A percentile compares a stretch with the other conserved stretches of the same genome.
phyloP scores from a whole-genome alignment of 2,113 vertebrate species.

The Corydoras sp. region DNA sequence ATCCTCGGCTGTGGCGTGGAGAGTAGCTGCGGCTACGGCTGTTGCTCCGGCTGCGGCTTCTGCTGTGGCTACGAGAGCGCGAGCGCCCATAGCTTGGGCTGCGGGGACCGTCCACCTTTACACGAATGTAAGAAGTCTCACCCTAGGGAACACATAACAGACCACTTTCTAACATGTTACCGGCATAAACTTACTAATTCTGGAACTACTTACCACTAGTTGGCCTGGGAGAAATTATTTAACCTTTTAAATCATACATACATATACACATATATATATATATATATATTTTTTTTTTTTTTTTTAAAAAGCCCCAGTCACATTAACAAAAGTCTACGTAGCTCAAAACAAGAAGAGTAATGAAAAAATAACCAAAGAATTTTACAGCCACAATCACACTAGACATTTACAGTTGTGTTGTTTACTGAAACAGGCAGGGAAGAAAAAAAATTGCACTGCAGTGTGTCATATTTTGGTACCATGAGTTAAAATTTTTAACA shows the following conservation, averaged over 20 bases:
- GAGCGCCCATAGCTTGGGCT: slow-evolving; percentile 85
- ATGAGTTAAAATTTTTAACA: too few relatives aligned
- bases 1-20: slow-evolving; percentile 77
- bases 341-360: too few relatives aligned
- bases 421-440: too few relatives aligned
- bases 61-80: slow-evolving; percentile 69
- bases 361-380: too few relatives aligned
- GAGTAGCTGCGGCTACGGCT: slow-evolving; percentile 77
- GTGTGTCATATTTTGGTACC: too few relatives aligned
- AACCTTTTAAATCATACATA: not conserved
- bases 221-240: too few relatives aligned
- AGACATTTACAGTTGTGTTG: too few relatives aligned
- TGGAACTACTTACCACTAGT: slow-evolving; percentile 1
- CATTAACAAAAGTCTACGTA: not conserved
- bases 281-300: too few relatives aligned
- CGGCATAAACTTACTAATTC: not conserved
- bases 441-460: too few relatives aligned
- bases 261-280: too few relatives aligned
- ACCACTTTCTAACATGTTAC: slow-evolving; percentile 27
- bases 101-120: slow-evolving; percentile 77
- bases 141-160: slow-evolving; percentile 64
- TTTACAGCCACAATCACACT: too few relatives aligned
- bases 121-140: slow-evolving; percentile 83
- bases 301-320: not conserved
- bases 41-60: slow-evolving; percentile 77